Conservation (phyloP, 64 coral and sea anemone genomes). For the Porites australiensis region DNA sequence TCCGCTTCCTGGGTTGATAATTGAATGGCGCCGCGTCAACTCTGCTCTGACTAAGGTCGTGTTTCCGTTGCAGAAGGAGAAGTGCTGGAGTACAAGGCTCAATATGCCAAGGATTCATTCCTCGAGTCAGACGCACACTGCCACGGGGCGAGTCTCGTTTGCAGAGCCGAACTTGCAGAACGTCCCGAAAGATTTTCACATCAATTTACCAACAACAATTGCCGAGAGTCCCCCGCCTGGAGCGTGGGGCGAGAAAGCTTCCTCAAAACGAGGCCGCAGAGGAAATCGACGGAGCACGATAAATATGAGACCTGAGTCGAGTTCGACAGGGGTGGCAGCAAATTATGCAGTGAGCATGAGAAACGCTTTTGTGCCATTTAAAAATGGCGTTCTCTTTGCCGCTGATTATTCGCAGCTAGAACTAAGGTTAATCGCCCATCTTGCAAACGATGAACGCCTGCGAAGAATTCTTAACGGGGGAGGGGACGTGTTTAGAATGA, state of each 20-base stretch:
- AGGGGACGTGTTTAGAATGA: constrained; percentile 97
- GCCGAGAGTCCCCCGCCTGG: constrained; percentile 83
- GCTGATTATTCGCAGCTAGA: constrained; percentile 99
- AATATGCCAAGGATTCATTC: constrained; percentile 86
- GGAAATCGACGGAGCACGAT: constrained; percentile 8
- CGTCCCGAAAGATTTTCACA: constrained; percentile 94
- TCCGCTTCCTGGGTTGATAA: constrained; percentile 80
- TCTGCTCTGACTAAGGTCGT: constrained; percentile 89
- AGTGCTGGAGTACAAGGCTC: constrained; percentile 44
- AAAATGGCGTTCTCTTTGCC: constrained; percentile 85
- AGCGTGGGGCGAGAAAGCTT: constrained; percentile 8
- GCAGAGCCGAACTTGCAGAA: constrained; percentile 97
- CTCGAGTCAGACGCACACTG: constrained; percentile 79
- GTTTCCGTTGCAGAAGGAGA: constrained; percentile 90
- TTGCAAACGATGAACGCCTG: constrained; percentile 82
- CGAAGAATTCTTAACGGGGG: constrained; percentile 82
- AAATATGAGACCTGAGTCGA: background rate
- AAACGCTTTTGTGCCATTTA: constrained; percentile 88
- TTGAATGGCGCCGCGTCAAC: constrained; percentile 93
- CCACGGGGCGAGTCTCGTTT: constrained; percentile 93
- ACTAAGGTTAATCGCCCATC: constrained; percentile 96
- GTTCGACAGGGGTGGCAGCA: constrained; percentile 25
- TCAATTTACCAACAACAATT: constrained; percentile 83
- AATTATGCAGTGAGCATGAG: constrained; percentile 95
- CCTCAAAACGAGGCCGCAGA: constrained; percentile 45